A percentile compares a stretch with the other conserved stretches of the same genome.
Evolutionary conservation across 2,888 invertebrate species (phyloP).

Genomic region (Schrankia costaestrigalis): DNA sequence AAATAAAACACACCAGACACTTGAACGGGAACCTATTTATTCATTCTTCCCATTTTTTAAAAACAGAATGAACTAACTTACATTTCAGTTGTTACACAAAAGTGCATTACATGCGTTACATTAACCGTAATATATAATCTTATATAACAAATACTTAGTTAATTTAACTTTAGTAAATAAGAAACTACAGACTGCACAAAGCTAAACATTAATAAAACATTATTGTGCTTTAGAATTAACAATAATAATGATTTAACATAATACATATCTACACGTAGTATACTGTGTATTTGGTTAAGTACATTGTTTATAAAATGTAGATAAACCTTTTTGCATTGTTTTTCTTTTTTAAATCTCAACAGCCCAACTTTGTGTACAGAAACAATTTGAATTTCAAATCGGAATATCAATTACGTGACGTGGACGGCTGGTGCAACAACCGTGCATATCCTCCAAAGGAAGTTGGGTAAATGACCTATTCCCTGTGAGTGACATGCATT

Average conservation of each 20-base stretch:
- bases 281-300: too few relatives aligned
- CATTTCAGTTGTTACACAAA: constrained; percentile 54
- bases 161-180: constrained; percentile 55
- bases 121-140: constrained; percentile 45
- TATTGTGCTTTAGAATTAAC: constrained; percentile 50
- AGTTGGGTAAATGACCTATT: too few relatives aligned
- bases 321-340: too few relatives aligned
- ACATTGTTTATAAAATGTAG: too few relatives aligned
- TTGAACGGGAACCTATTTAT: constrained; percentile 57
- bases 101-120: constrained; percentile 66
- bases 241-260: constrained; percentile 21
- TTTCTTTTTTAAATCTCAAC: too few relatives aligned
- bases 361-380: too few relatives aligned
- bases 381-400: too few relatives aligned
- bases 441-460: too few relatives aligned
- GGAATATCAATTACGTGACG: too few relatives aligned
- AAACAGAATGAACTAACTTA: constrained; percentile 65
- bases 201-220: constrained; percentile 40
- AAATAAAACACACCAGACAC: constrained; percentile 23
- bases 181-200: constrained; percentile 49
- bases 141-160: constrained; percentile 47
- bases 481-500: too few relatives aligned
- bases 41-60: constrained; percentile 56
- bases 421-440: too few relatives aligned
- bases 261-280: constrained; percentile 1